Evolutionary conservation across 2,113 vertebrate genomes (phyloP).

Genomic region (Corynorhinus townsendii): DNA sequence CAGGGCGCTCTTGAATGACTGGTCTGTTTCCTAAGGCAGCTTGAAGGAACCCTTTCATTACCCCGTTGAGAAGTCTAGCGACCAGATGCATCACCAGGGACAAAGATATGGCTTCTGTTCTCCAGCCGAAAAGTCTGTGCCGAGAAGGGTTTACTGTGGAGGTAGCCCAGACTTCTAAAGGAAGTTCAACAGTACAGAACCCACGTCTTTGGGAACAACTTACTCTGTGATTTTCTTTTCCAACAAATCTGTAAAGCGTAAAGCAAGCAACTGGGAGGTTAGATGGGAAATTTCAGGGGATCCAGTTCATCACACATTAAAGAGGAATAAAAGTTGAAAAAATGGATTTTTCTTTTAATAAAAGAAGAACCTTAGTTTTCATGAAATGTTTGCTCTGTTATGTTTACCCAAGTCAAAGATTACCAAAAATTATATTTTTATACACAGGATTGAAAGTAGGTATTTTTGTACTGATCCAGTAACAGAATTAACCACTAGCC

Average conservation of each 20-base stretch:
- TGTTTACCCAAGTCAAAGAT: neutral
- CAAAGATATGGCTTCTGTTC: neutral
- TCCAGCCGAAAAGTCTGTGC: neutral
- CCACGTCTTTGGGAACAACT: neutral
- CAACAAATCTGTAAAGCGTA: neutral
- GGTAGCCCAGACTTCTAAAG: neutral
- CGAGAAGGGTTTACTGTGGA: neutral
- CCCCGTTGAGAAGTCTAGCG: neutral
- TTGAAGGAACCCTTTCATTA: neutral
- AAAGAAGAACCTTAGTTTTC: neutral
- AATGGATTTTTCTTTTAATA: slow-evolving; percentile 9
- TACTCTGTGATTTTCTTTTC: neutral
- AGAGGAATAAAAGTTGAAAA: neutral
- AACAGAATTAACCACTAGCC: neutral
- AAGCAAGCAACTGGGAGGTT: neutral
- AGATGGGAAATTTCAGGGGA: neutral
- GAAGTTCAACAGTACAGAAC: neutral
- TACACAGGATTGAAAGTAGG: neutral
- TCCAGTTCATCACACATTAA: neutral
- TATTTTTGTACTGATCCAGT: neutral
- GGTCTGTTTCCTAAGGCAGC: neutral
- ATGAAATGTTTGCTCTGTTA: neutral
- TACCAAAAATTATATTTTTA: neutral
- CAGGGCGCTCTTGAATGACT: neutral
- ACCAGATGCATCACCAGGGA: neutral